Conservation (phyloP, 2,113 vertebrate genomes). For the Hypanus sabinus region DNA sequence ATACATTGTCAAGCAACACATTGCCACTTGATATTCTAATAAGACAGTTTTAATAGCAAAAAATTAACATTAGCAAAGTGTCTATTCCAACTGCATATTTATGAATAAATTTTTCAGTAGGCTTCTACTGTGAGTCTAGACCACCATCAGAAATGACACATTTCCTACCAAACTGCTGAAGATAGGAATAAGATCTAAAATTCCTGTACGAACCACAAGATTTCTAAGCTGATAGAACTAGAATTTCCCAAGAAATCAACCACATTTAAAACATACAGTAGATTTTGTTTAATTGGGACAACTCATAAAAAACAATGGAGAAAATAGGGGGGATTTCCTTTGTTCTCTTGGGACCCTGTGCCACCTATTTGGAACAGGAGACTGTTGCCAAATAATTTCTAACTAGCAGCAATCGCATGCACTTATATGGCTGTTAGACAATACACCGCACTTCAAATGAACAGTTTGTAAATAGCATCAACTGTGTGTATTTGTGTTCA, state of each 20-base stretch:
- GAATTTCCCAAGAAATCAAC: background rate
- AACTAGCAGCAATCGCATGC: too few species aligned
- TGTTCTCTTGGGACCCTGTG: too few species aligned
- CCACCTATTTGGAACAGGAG: too few species aligned
- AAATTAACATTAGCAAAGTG: background rate
- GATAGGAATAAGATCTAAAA: background rate
- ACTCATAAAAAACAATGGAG: too few species aligned
- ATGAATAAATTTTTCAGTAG: background rate
- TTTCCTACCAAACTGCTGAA: background rate
- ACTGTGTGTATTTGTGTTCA: too few species aligned
- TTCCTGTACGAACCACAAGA: background rate
- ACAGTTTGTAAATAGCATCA: too few species aligned
- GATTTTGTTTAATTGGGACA: too few species aligned
- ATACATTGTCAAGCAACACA: background rate
- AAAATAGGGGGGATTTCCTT: too few species aligned
- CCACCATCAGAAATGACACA: background rate
- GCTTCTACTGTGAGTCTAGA: too few species aligned
- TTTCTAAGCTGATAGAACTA: background rate
- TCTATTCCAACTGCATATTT: background rate
- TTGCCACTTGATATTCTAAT: slow-evolving; percentile 5
- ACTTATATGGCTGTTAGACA: too few species aligned
- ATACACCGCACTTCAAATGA: too few species aligned
- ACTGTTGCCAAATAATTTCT: too few species aligned
- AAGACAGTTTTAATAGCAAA: background rate
- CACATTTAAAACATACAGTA: background rate